phyloP scores from a whole-genome alignment of 2,797 vertebrate genomes.

The Trachurus trachurus region DNA sequence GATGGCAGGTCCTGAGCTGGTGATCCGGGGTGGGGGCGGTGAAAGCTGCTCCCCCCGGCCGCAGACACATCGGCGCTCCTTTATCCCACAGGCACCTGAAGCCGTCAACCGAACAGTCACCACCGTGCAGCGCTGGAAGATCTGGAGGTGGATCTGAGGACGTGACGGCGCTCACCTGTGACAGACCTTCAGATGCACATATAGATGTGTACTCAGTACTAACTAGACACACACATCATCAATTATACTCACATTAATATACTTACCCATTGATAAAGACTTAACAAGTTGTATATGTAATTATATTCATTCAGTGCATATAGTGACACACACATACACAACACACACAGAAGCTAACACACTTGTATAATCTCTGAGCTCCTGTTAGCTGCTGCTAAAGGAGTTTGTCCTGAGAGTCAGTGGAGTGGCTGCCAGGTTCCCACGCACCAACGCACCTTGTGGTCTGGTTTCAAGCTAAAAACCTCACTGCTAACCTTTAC shows the following conservation, averaged over 20 bases:
- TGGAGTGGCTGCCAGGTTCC: constrained; percentile 19
- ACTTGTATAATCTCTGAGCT: constrained; percentile 30
- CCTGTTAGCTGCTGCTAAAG: constrained; percentile 27
- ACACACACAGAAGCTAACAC: constrained; percentile 31
- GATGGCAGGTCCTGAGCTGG: constrained; percentile 17
- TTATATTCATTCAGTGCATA: constrained; percentile 40
- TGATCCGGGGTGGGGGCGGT: not conserved
- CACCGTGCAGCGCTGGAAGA: constrained; percentile 35
- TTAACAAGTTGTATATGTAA: constrained; percentile 50
- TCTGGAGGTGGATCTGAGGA: constrained; percentile 41
- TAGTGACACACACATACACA: constrained; percentile 26
- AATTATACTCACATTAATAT: constrained; percentile 51
- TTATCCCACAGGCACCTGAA: constrained; percentile 46
- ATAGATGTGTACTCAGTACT: constrained; percentile 19
- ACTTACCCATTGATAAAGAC: constrained; percentile 42
- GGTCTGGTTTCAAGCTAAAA: constrained; percentile 42
- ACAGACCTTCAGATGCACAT: constrained; percentile 49
- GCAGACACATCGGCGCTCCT: constrained; percentile 60
- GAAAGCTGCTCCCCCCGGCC: constrained; percentile 30
- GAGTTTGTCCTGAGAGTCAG: constrained; percentile 13
- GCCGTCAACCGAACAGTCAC: constrained; percentile 47
- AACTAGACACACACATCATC: constrained; percentile 31
- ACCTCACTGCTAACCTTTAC: constrained; percentile 31
- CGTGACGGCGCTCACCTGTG: constrained; percentile 22
- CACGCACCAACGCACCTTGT: constrained; percentile 52